A percentile compares a stretch with the other conserved stretches of the same genome.
phyloP scores from a whole-genome alignment of 2,888 invertebrate genomes.

The Drosophila multiciliata region DNA sequence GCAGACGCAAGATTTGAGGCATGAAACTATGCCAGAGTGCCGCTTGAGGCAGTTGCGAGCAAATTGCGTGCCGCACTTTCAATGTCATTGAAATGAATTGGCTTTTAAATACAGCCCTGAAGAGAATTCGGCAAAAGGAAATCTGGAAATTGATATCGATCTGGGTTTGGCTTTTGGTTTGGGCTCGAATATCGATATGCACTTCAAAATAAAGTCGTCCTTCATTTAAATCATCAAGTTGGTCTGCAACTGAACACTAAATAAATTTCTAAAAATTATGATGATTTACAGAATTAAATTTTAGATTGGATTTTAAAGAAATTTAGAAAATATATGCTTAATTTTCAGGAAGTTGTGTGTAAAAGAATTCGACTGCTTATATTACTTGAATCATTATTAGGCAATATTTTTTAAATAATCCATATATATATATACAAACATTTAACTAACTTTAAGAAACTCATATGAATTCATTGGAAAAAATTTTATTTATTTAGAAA shows the following conservation, averaged over 20 bases:
- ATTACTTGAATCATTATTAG: no score
- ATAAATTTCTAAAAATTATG: background rate
- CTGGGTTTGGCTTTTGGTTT: background rate
- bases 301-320: background rate
- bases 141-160: slow-evolving; percentile 7
- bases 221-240: background rate
- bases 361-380: background rate
- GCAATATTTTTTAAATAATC: no score
- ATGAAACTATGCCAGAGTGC: slow-evolving; percentile 40
- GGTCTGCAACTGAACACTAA: background rate
- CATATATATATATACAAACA: no score
- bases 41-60: slow-evolving; percentile 28
- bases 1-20: slow-evolving; percentile 1
- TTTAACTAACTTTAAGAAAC: no score
- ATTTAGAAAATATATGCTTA: background rate
- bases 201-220: background rate
- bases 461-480: no score
- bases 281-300: background rate
- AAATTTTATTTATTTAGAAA: no score
- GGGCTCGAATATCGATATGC: slow-evolving; percentile 6
- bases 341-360: background rate
- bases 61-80: slow-evolving; percentile 51
- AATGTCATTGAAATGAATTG: slow-evolving; percentile 70
- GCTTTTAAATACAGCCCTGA: slow-evolving; percentile 51
- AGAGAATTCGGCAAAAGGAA: background rate